Evolutionary conservation across 92 coral and sea anemone species (phyloP).

Genomic region (Phenganax subtilis): DNA sequence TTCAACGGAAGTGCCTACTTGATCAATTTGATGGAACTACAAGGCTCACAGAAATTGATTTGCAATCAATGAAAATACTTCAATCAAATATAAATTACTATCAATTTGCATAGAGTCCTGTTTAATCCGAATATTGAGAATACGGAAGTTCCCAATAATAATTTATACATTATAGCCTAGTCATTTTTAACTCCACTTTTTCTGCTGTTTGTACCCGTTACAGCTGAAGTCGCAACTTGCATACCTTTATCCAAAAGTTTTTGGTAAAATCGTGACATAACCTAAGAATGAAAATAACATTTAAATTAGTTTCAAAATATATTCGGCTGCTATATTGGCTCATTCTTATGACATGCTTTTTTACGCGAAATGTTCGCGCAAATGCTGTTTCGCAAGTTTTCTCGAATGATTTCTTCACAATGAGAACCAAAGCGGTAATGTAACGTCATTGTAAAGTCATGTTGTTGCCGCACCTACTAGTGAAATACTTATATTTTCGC

Average conservation of each 20-base stretch:
- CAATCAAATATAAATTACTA: neutral
- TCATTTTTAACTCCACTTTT: neutral
- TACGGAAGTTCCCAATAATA: neutral
- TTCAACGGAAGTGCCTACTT: no score
- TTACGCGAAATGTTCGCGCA: no score
- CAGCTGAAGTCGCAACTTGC: conserved; percentile 25
- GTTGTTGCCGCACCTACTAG: no score
- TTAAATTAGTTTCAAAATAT: neutral
- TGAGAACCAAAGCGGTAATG: no score
- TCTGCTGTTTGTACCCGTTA: neutral
- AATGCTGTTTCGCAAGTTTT: no score
- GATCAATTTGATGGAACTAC: no score
- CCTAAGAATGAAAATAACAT: conserved; percentile 6
- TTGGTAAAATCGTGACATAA: conserved; percentile 31
- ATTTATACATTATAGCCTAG: neutral
- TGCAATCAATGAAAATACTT: no score
- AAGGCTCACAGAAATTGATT: no score
- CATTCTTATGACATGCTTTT: no score
- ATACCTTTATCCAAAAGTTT: conserved; percentile 24
- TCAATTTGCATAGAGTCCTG: neutral
- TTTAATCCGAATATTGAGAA: neutral
- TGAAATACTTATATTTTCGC: no score
- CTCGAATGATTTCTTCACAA: no score
- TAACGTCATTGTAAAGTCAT: no score
- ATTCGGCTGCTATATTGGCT: neutral